Evolutionary conservation across 2,797 vertebrate species (phyloP).

Genomic region (Malacoctenus gilli): DNA sequence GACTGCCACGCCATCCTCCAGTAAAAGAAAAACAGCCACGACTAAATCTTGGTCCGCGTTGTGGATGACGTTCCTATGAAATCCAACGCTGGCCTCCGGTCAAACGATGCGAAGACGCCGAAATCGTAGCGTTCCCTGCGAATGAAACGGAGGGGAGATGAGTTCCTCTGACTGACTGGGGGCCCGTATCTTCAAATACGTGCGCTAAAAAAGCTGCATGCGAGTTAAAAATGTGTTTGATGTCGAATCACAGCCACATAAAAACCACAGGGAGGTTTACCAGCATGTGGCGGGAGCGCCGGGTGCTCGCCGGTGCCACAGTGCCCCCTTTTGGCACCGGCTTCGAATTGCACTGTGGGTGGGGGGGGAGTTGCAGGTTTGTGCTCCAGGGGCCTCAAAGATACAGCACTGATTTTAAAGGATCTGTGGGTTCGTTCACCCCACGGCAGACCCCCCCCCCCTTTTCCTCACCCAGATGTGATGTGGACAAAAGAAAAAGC

Average conservation of each 20-base stretch:
- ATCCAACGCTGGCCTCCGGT: background rate
- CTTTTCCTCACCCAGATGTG: too few relatives aligned
- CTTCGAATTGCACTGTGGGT: fast-evolving
- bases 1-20: slow-evolving; percentile 10
- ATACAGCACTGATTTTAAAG: slow-evolving; percentile 60
- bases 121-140: background rate
- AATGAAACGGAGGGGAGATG: background rate
- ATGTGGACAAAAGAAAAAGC: too few relatives aligned
- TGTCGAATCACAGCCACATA: slow-evolving; percentile 34
- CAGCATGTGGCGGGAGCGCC: background rate
- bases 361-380: too few relatives aligned
- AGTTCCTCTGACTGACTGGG: too few relatives aligned
- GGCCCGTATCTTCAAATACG: background rate
- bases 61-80: background rate
- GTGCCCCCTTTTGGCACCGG: slow-evolving; percentile 58
- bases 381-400: background rate
- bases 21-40: slow-evolving; percentile 4
- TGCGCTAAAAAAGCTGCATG: slow-evolving; percentile 13
- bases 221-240: slow-evolving; percentile 40
- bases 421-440: slow-evolving; percentile 81
- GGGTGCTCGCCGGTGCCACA: slow-evolving; percentile 27
- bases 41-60: slow-evolving; percentile 15
- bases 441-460: too few relatives aligned
- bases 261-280: slow-evolving; percentile 32
- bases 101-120: slow-evolving; percentile 9